Conservation (phyloP, 2,797 vertebrate genomes). For the Phrynocephalus guinanensis region DNA sequence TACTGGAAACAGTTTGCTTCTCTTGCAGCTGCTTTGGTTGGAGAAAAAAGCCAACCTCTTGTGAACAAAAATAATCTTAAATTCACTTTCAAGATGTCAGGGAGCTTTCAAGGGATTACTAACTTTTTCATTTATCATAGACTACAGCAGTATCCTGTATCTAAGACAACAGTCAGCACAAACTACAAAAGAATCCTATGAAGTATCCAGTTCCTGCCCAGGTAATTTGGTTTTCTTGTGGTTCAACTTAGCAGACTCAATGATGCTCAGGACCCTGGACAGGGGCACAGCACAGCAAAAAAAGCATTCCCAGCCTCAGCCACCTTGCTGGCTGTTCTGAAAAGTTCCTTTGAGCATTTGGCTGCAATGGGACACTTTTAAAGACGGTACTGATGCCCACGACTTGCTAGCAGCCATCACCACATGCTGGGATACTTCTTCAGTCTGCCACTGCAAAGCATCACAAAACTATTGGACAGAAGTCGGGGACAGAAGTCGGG, state of each 20-base stretch:
- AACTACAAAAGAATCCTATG: not conserved
- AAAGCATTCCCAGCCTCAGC: not conserved
- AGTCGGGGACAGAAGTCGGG: not conserved
- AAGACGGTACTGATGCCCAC: not conserved
- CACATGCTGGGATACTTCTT: not conserved
- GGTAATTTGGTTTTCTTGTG: not conserved
- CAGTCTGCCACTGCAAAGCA: not conserved
- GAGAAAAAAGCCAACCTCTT: slow-evolving; percentile 2
- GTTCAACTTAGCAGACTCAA: not conserved
- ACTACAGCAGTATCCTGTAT: not conserved
- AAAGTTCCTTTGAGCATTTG: not conserved
- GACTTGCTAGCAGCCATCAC: not conserved
- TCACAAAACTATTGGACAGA: too few relatives aligned
- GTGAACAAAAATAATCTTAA: not conserved
- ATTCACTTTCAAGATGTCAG: not conserved
- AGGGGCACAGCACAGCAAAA: not conserved
- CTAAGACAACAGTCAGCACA: slow-evolving; percentile 27
- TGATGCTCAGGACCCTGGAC: slow-evolving; percentile 51
- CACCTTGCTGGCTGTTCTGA: not conserved
- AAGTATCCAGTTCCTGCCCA: slow-evolving; percentile 1
- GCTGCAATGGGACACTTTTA: not conserved
- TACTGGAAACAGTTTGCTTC: not conserved
- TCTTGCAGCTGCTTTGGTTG: not conserved
- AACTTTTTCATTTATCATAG: not conserved
- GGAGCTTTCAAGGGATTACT: not conserved